Evolutionary conservation across 2,113 vertebrate genomes (phyloP).

Genomic region (Passer domesticus): DNA sequence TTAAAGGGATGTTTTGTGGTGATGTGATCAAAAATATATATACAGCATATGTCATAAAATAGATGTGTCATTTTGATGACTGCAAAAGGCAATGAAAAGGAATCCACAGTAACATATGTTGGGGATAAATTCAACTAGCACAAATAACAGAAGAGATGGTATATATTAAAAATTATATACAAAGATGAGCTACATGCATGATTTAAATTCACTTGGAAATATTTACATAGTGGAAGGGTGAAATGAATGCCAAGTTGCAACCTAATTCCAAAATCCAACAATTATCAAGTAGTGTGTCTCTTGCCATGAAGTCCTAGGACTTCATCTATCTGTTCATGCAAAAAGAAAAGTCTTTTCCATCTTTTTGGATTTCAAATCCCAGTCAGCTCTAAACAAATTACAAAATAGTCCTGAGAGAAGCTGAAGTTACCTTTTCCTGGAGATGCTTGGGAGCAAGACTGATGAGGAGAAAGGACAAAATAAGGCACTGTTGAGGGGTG

Average conservation of each 20-base stretch:
- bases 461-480: not conserved
- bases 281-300: not conserved
- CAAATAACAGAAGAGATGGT: not conserved
- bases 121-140: not conserved
- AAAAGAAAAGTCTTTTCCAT: not conserved
- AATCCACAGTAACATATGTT: constrained; percentile 35
- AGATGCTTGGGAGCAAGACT: not conserved
- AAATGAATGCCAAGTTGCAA: not conserved
- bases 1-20: not conserved
- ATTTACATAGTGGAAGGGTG: not conserved
- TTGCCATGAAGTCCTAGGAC: not conserved
- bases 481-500: not conserved
- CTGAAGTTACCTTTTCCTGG: not conserved
- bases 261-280: not conserved
- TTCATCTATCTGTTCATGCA: not conserved
- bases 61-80: constrained; percentile 4
- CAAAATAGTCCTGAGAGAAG: not conserved
- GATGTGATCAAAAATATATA: not conserved
- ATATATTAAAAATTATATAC: not conserved
- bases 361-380: not conserved
- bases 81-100: constrained; percentile 36
- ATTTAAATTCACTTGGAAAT: not conserved
- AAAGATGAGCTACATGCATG: not conserved
- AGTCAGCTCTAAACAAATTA: not conserved
- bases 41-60: not conserved